Evolutionary conservation across 1,140 invertebrate species (phyloP).

Genomic region (Tetragnatha versicolor): DNA sequence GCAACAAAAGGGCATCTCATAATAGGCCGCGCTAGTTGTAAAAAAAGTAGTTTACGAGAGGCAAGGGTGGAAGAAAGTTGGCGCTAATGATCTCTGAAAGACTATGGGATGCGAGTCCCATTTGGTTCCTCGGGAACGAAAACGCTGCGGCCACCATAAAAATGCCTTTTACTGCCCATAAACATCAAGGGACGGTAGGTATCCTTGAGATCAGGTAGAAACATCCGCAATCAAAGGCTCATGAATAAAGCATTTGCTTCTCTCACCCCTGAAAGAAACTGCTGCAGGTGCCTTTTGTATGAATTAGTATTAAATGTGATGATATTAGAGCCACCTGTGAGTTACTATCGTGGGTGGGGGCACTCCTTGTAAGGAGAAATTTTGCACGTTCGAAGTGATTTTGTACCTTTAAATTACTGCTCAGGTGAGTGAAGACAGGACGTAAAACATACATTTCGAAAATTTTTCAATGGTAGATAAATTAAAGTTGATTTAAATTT

Average conservation of each 20-base stretch:
- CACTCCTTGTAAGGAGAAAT: too few species aligned
- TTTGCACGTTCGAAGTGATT: too few species aligned
- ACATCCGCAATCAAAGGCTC: slow-evolving; percentile 28
- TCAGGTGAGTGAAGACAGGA: too few species aligned
- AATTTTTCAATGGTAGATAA: too few species aligned
- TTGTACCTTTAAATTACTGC: too few species aligned
- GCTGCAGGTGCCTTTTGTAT: slow-evolving; percentile 21
- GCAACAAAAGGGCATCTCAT: background rate
- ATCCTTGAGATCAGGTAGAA: background rate
- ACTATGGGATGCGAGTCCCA: background rate
- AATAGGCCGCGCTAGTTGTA: background rate
- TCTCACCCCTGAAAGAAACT: too few species aligned
- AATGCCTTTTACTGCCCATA: slow-evolving; percentile 46
- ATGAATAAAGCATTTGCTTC: slow-evolving; percentile 54
- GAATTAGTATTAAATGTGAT: too few species aligned
- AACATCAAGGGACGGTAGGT: slow-evolving; percentile 23
- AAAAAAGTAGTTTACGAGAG: slow-evolving; percentile 4
- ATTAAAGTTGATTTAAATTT: too few species aligned
- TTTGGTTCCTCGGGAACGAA: background rate
- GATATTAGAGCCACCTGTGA: too few species aligned
- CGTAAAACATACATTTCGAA: too few species aligned
- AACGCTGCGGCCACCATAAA: slow-evolving; percentile 21
- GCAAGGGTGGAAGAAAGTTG: slow-evolving; percentile 24
- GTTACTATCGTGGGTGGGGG: too few species aligned
- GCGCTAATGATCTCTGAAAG: slow-evolving; percentile 32